Base-by-base conservation (phyloP, 1,140 invertebrate species). In the Zaprionus lachaisei region DNA sequence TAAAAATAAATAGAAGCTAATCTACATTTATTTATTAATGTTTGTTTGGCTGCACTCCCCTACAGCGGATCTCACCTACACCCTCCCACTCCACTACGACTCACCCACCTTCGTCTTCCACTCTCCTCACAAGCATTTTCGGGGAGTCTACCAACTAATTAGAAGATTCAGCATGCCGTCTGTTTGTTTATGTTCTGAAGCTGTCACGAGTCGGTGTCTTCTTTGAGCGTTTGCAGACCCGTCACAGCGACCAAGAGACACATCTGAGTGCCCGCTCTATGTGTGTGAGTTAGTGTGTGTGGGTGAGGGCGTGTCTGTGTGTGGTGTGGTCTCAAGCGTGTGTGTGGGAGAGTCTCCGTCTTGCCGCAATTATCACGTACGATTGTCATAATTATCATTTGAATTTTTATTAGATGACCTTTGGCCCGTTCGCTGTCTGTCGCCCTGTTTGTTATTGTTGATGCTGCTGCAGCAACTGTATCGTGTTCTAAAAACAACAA, bases 371-470 rank as follows among this genome's bases (percentile, higher is more conserved):
- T 90, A 92, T 92, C 91, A 92, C 91, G 91, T 92, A 92, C 91
- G 86, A 87, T 85, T 92, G 91, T 91, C 91, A 92, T 92, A 92
- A 92, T 92, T 92, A 92, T 91, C 91, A 91, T 92, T 85, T 78
- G 69, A 82, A 81, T 84, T 87, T 83, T 85, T 89, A 90, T 91
- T 90, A 85, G 85, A 71, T 86, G 78, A 73, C 83, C 87, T 78
- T 49, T 71, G 72, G 66, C 64, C 63, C 80, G 63, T 54, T 74
- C 58, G 68, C 69, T 47, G 31, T 44, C 44, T 74, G 75, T 78
- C 54, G 28, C 66, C 66, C 57, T 77, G 74, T 77, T 72, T 77
- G 74, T 67, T 67, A 58, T 67, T 72, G 44, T 67, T 67, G 69
- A 70, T 64, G 12, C 31, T 63, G 37, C 28, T 61, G 57, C 54